phyloP scores from a whole-genome alignment of 1,140 invertebrate genomes.

The Anagrus nilaparvatae region DNA sequence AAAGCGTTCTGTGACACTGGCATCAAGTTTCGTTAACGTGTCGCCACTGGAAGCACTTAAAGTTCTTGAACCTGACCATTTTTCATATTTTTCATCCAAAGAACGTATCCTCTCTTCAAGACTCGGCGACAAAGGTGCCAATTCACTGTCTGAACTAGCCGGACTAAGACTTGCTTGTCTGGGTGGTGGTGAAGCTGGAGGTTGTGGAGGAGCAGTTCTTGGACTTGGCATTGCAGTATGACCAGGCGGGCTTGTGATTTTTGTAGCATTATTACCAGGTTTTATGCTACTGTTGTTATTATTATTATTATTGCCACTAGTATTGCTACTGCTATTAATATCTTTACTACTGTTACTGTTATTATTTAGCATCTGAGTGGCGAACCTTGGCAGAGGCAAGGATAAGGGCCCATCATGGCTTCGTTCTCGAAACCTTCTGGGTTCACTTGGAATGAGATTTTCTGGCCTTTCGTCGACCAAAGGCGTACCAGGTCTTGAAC shows the following conservation, averaged over 20 bases:
- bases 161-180: constrained; percentile 49
- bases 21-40: constrained; percentile 47
- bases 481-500: constrained; percentile 70
- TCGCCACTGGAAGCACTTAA: constrained; percentile 48
- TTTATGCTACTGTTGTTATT: constrained; percentile 22
- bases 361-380: constrained; percentile 55
- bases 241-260: constrained; percentile 31
- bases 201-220: constrained; percentile 38
- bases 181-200: constrained; percentile 49
- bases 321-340: constrained; percentile 31
- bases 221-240: constrained; percentile 35
- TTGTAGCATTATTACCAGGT: constrained; percentile 7
- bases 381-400: constrained; percentile 75
- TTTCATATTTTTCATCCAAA: constrained; percentile 87
- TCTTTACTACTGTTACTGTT: constrained; percentile 26
- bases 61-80: constrained; percentile 65
- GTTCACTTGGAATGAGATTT: constrained; percentile 59
- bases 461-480: constrained; percentile 74
- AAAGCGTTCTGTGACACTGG: constrained; percentile 25
- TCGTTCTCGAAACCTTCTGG: constrained; percentile 54
- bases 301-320: constrained; percentile 21
- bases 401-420: constrained; percentile 59
- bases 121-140: constrained; percentile 49
- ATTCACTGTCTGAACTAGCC: constrained; percentile 45
- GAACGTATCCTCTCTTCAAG: constrained; percentile 81